Evolutionary conservation across 92 coral and sea anemone genomes (phyloP).

Genomic region (Pocillopora meandrina): DNA sequence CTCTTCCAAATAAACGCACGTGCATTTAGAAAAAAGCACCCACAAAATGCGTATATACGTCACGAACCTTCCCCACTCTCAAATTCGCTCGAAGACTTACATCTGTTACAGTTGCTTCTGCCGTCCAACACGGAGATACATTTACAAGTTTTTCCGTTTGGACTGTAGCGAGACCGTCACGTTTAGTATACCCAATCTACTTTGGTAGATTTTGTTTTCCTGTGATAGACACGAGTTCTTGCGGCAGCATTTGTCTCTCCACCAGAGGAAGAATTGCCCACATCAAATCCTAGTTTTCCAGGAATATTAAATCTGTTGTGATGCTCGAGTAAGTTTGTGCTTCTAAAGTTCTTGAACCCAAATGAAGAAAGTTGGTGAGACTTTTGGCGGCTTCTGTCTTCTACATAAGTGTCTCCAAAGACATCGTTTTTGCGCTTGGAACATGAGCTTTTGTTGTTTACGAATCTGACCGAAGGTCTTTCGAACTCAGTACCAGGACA

Average conservation of each 20-base stretch:
- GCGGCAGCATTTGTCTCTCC: slow-evolving; percentile 4
- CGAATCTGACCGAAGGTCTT: background rate
- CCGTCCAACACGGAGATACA: background rate
- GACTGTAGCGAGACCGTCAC: background rate
- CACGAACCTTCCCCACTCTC: slow-evolving; percentile 6
- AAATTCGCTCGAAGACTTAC: background rate
- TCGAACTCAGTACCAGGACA: background rate
- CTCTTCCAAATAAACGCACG: background rate
- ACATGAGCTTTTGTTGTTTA: background rate
- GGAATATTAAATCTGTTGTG: background rate
- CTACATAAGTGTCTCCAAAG: background rate
- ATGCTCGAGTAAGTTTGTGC: background rate
- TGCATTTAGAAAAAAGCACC: too few relatives aligned
- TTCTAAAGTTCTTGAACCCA: background rate
- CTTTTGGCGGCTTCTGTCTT: background rate
- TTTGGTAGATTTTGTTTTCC: background rate
- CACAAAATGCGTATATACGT: background rate
- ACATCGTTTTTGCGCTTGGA: background rate
- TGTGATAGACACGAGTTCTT: slow-evolving; percentile 8
- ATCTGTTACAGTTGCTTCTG: background rate
- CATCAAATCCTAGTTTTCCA: background rate
- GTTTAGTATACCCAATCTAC: background rate
- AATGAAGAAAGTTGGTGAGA: background rate
- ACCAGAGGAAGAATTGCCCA: background rate
- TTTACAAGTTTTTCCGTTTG: background rate